Base-by-base conservation (phyloP, 2,888 invertebrate genomes). In the Pristionchus arcanus region DNA sequence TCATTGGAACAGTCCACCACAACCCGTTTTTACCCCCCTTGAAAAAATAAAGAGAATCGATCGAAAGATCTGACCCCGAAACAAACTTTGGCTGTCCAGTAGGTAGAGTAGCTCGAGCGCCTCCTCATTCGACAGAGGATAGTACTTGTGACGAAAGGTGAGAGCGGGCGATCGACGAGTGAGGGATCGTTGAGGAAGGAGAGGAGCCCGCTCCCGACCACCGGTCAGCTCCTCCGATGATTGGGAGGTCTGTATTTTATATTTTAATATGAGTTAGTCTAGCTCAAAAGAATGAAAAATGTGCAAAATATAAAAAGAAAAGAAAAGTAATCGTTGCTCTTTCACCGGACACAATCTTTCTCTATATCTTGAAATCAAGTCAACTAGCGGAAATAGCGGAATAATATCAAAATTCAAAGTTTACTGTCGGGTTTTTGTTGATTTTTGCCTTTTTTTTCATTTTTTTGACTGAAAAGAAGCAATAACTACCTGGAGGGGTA, bases 81-180 rank as follows among this genome's bases (percentile, higher is more conserved):
- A 83, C 28, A 16, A 37, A 63, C 28, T 28, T 92, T 92, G 92
- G 90, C 92, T 92, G 89, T 93, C 93, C n/a, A 93, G 92, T 25
- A 92, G 90, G 59, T 91, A 90, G 71, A 93, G 89, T 16, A 93
- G 91, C 87, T 93, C 93, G 19, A 92, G 83, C 3, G 93, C 92
- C 85, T 93, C 92, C 87, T 93, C 93, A 84, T 93, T 92, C 55
- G 92, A 92, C 83, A 93, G 90, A 53, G 93, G 93, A 71, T 93
- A 93, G 90, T 92, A 93, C 55, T 89, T 89, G n/a, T 89, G 89
- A 3, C 55, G 25, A n/a, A n/a, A 49, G 25, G 88, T 34, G n/a
- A 55, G 42, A 16, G 28, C 86, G 13, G 25, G 68, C 19, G 42
- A 77, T 28, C 74, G 34, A 25, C 88, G 53, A 11, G 88, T 71